Evolutionary conservation across 2,113 vertebrate genomes (phyloP).

Genomic region (Sinosuthora webbiana): DNA sequence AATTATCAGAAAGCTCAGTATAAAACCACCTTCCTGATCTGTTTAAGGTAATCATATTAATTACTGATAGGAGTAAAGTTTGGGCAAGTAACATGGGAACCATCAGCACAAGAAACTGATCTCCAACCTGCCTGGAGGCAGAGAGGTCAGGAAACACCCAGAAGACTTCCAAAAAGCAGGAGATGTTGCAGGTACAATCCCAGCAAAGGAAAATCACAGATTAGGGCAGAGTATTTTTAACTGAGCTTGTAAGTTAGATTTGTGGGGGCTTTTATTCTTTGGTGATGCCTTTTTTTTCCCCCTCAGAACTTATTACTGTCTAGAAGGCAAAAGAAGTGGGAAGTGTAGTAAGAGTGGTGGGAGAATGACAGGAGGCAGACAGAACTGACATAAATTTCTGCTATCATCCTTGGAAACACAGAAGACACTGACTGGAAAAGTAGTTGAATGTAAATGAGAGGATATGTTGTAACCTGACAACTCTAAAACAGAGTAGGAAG

Average conservation of each 20-base stretch:
- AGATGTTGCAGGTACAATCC: not conserved
- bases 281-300: fast-evolving
- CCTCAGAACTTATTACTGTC: not conserved
- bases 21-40: not conserved
- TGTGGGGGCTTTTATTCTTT: not conserved
- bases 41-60: not conserved
- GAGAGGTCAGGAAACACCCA: not conserved
- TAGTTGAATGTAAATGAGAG: not conserved
- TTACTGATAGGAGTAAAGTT: not conserved
- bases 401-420: not conserved
- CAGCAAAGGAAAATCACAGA: not conserved
- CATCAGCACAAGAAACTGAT: not conserved
- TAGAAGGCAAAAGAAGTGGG: not conserved
- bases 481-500: not conserved
- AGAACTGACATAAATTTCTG: not conserved
- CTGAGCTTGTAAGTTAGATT: not conserved
- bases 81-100: not conserved
- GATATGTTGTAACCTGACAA: not conserved
- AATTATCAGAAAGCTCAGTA: not conserved
- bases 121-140: not conserved
- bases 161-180: not conserved
- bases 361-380: not conserved
- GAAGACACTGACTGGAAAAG: not conserved
- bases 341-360: not conserved
- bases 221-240: not conserved